These are phyloP conservation scores for Dipodomys ordii DNA, from an alignment of 2,113 vertebrate species.

Conservation along the genomic window DNA sequence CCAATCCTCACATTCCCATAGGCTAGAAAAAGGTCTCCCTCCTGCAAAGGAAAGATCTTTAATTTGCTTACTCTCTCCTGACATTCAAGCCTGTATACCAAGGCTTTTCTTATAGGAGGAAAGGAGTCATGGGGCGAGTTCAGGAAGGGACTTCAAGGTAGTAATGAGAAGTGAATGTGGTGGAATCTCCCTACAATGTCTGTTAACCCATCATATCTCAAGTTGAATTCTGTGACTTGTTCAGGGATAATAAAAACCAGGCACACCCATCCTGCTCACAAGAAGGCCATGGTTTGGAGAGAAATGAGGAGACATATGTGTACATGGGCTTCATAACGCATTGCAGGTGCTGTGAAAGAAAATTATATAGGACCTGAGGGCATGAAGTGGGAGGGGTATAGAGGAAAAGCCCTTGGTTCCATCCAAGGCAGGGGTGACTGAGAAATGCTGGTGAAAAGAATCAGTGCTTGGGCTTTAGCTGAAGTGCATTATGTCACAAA, in stretches of 20 bases:
- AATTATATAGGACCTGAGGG: background rate
- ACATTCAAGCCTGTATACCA: background rate
- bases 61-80: conserved; percentile 8
- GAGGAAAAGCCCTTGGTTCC: background rate
- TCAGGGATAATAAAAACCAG: background rate
- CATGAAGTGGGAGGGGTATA: background rate
- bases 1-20: background rate
- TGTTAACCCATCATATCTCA: background rate
- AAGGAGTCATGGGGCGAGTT: background rate
- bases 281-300: background rate
- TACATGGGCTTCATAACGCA: background rate
- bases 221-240: background rate
- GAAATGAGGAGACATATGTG: background rate
- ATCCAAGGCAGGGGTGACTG: background rate
- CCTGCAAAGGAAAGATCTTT: background rate
- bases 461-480: background rate
- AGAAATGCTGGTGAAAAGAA: background rate
- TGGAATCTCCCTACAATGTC: background rate
- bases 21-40: background rate
- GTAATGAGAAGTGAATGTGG: background rate
- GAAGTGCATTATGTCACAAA: background rate
- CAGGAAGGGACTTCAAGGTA: background rate
- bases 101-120: background rate
- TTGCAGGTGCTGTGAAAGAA: conserved; percentile 5
- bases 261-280: background rate